Base-by-base conservation (phyloP, 1,140 invertebrate species). In the Portunus trituberculatus region DNA sequence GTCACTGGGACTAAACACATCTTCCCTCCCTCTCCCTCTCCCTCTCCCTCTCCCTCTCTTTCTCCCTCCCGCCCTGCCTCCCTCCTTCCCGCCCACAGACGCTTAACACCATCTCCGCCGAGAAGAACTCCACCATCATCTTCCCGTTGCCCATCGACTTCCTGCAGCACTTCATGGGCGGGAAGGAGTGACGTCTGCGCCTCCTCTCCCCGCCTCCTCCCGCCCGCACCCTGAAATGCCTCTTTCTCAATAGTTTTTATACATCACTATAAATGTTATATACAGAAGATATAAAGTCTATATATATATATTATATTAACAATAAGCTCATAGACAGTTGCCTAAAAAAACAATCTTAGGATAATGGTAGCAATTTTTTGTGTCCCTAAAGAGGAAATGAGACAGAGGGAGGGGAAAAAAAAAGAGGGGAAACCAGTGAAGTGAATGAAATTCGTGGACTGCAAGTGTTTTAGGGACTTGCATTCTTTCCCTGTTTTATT, bases 61-160 rank as follows among this genome's bases (percentile, higher is more conserved):
- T 25, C 31, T 46, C 86, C 86, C 25, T 32, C 86, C n/a, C 31
- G 4, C 31, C 45, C 45, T 88, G 7, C 86, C 31, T 20, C 31
- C 31, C 31, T 20, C n/a, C 67, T n/a, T 76, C 67, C 67, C n/a
- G 20, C 25, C n/a, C 67, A 0, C 98, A 99, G 97, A 99, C 99
- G 6, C 97, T 99, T 92, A 99, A 98, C 97, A 98, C 98, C 14
- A 99, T 99, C 97, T 99, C 99, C 86, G 99, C 99, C 0, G 99
- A 99, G 97, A 99, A 99, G 97, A 99, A 99, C 97, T 99, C 99
- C 4, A 99, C 99, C 14, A 99, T 99, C 96, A 98, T 99, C 93
- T 99, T 99, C 97, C 99, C 99, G 46, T 97, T 99, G 96, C 99
- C 99, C 45, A 98, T 99, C 96, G 99, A 99, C 97, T 98, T 99